Evolutionary conservation across 2,797 vertebrate species (phyloP).

Genomic region (Danio aesculapii): DNA sequence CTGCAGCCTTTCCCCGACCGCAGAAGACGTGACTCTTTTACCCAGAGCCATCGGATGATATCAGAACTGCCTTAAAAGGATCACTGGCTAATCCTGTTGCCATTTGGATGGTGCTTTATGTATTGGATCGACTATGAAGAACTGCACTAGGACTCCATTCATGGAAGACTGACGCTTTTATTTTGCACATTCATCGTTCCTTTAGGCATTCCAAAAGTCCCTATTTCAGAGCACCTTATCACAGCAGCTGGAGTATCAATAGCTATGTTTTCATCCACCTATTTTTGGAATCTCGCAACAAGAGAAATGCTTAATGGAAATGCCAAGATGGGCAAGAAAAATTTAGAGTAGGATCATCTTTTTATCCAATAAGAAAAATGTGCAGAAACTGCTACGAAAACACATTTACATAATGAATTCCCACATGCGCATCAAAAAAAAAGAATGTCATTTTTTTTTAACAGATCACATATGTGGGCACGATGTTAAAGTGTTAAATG

Average conservation of each 20-base stretch:
- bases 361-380: no score
- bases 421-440: no score
- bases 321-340: no score
- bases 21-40: conserved; percentile 70
- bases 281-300: no score
- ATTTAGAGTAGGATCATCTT: no score
- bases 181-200: conserved; percentile 28
- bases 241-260: background rate
- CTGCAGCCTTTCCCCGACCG: background rate
- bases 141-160: background rate
- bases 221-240: background rate
- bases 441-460: no score
- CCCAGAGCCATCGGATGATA: conserved; percentile 15
- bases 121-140: background rate
- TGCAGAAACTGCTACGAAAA: no score
- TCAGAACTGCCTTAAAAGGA: conserved; percentile 14
- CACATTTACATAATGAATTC: no score
- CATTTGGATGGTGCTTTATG: conserved; percentile 16
- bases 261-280: no score
- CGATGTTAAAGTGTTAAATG: no score
- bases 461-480: no score
- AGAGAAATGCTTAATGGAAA: no score
- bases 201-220: conserved; percentile 1
- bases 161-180: conserved; percentile 17
- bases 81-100: conserved; percentile 27